phyloP scores from a whole-genome alignment of 2,113 vertebrate genomes.

The Daphoenositta chrysoptera region DNA sequence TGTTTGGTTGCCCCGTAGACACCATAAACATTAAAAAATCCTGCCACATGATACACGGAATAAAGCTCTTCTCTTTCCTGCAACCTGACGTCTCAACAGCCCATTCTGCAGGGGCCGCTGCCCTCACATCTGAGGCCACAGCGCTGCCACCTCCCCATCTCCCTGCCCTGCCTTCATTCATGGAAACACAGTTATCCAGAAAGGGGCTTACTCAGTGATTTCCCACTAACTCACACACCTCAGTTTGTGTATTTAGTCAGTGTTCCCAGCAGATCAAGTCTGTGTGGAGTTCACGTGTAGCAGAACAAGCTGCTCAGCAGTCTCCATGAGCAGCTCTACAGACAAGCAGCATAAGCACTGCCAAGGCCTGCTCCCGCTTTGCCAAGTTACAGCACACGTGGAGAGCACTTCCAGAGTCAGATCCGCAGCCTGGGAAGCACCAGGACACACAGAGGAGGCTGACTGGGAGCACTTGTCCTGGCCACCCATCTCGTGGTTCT shows the following conservation, averaged over 20 bases:
- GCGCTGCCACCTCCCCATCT: neutral
- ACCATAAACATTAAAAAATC: neutral
- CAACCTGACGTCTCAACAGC: rapidly evolving
- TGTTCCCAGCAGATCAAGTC: neutral
- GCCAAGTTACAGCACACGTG: rapidly evolving
- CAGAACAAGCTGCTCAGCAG: neutral
- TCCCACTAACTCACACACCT: neutral
- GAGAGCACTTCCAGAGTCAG: neutral
- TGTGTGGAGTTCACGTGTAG: rapidly evolving
- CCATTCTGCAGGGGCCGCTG: neutral
- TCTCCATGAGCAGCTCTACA: rapidly evolving
- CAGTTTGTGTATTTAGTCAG: neutral
- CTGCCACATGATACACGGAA: neutral
- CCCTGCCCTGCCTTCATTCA: neutral
- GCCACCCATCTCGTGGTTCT: neutral
- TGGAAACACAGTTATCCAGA: neutral
- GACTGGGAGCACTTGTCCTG: neutral
- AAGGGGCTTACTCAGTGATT: neutral
- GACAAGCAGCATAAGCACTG: neutral
- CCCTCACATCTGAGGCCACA: rapidly evolving
- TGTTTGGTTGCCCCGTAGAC: neutral
- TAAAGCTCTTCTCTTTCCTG: neutral
- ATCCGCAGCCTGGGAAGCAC: neutral
- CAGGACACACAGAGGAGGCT: rapidly evolving
- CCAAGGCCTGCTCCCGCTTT: neutral